These are phyloP conservation scores for Xestia ashworthii DNA, from an alignment of 2,888 invertebrate genomes.

Conservation along the genomic window DNA sequence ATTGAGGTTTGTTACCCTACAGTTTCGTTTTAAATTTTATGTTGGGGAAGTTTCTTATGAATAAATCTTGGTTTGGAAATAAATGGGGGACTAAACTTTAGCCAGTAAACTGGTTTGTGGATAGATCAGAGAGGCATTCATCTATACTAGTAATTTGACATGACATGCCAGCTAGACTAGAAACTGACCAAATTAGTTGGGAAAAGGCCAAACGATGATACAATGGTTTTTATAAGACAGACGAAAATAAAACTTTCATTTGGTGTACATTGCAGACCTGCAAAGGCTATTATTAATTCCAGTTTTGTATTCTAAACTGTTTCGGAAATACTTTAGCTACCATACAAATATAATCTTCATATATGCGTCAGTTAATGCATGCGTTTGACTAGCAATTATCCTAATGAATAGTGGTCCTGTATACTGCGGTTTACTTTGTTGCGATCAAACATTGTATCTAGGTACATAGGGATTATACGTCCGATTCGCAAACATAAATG, in stretches of 20 bases:
- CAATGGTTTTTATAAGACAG: neutral
- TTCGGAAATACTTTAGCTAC: slow-evolving; percentile 17
- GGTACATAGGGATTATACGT: slow-evolving; percentile 51
- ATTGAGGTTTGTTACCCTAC: slow-evolving; percentile 25
- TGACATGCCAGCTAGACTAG: neutral
- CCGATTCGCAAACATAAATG: slow-evolving; percentile 61
- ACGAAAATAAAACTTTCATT: neutral
- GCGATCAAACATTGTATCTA: slow-evolving; percentile 72
- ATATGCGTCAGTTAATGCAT: slow-evolving; percentile 67
- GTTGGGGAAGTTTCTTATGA: too few relatives aligned
- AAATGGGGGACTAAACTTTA: neutral
- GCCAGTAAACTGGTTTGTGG: neutral
- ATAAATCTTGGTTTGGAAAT: too few relatives aligned
- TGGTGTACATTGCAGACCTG: neutral
- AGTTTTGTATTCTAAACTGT: neutral
- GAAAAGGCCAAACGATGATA: neutral
- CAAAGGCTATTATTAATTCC: neutral
- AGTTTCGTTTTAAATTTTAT: slow-evolving; percentile 17
- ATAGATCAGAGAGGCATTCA: neutral
- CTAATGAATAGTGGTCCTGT: slow-evolving; percentile 78
- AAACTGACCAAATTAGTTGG: neutral
- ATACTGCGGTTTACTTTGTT: slow-evolving; percentile 78
- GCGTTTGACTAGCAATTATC: slow-evolving; percentile 80
- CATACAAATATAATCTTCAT: slow-evolving; percentile 33
- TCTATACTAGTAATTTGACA: neutral